Base-by-base conservation (phyloP, 2,797 vertebrate species). In the Petrocephalus sullivani region DNA sequence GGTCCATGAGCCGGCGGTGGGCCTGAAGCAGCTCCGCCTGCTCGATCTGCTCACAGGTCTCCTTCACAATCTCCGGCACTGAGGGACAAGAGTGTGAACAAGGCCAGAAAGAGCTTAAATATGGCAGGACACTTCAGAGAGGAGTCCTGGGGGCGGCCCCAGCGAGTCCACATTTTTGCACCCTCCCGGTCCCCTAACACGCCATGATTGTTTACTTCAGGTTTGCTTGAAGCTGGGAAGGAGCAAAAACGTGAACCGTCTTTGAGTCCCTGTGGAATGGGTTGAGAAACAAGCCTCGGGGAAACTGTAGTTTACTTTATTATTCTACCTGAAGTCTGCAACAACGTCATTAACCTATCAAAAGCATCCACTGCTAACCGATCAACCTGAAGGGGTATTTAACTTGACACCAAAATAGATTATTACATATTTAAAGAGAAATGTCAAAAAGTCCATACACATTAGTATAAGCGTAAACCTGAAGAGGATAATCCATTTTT, bases 51-150 rank as follows among this genome's bases (percentile, higher is more conserved):
- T 97, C 96, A 28, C 96, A 95, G 0, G 98, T 98, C 33, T 98
- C 97, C 81, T 92, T 91, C 89, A 98, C 98, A 2, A 99, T 99
- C 94, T 99, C 98, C 1, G 98, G 98, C 41, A 99, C 98, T 97
- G 91, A 54, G 14, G 75, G 75, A 46, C 41, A 9, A 49, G 37
- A 81, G 41, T n/a, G 75, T 0, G 7, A 6, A 49, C 2, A 0
- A 0, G 8, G 75, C 33, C 41, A 49, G 41, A 46, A 7, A 49
- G 75, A 81, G 54, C 8, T 9, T 37, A 49, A 81, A 49, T n/a
- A 49, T 3, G 41, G 19, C 19, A 4, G 19, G 37, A 46, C 71
- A n/a, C 37, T 78, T 78, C 71, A 6, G 6, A 41, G 71, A 67
- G 64, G 64, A 37, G 67, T 37, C 67, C 67, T 37, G 28, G 14